Base-by-base conservation (phyloP, 2,888 invertebrate genomes). In the Parnassius smintheus region DNA sequence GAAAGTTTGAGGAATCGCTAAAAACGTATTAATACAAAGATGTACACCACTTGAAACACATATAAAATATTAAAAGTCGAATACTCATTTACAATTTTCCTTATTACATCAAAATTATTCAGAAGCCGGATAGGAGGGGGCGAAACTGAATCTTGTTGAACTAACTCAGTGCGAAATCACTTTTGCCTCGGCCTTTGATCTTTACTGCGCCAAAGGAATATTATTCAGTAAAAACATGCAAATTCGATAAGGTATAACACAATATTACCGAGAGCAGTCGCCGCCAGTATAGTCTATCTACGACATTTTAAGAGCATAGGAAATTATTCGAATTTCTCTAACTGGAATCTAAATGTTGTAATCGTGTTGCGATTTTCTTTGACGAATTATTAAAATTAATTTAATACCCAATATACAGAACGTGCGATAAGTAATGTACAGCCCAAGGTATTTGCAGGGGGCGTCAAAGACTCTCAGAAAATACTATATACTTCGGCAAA, bases 191-290 rank as follows among this genome's bases (percentile, higher is more conserved):
- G 79, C 88, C 91, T 91, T 91, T 91, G 91, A 91, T 91, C 88
- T 91, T 82, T 82, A 78, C 77, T 82, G 86, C 84, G 88, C 88
- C 89, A 90, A 91, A 91, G 91, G 89, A 89, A 91, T 88, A 87
- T 89, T 91, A 88, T 91, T 88, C 90, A 88, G 91, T 90, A 91
- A 91, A 91, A 91, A 91, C 91, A 91, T 91, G 91, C 88, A 91
- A 91, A 91, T 91, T 91, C 89, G 91, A 91, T 91, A 90, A 91
- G 87, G 88, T 90, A 91, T 91, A 91, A 91, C 87, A 90, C 89
- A 90, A 91, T 91, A 89, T 91, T 89, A 86, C 82, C 78, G 76
- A 81, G 82, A 83, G 80, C 82, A 73, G 82, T 78, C 80, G 84
- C 76, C 76, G 78, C 63, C 73, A 78, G 68, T 69, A 62, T 72